A percentile compares a stretch with the other conserved stretches of the same genome.
Evolutionary conservation across 2,113 vertebrate species (phyloP).

Genomic region (Oncorhynchus gorbuscha): DNA sequence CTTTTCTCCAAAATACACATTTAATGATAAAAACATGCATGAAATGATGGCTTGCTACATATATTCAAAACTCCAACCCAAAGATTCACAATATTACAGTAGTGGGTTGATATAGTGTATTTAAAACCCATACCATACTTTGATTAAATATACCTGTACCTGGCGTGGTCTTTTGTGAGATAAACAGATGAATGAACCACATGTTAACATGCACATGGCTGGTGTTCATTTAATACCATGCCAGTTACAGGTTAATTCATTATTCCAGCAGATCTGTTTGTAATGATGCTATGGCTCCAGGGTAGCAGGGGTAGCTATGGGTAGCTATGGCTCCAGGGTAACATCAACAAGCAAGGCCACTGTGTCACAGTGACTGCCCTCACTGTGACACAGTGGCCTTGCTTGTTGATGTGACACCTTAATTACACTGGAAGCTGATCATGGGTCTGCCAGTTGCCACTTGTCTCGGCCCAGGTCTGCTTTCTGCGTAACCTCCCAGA

Average conservation of each 20-base stretch:
- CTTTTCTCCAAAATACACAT: too few species aligned
- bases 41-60: background rate
- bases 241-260: conserved; percentile 64
- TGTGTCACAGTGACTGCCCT: too few species aligned
- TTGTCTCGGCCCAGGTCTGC: conserved; percentile 40
- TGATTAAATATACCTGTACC: background rate
- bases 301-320: conserved; percentile 1
- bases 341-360: too few species aligned
- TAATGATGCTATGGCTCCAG: conserved; percentile 26
- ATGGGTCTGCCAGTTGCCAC: conserved; percentile 55
- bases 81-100: background rate
- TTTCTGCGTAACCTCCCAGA: conserved; percentile 4
- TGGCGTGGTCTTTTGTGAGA: background rate
- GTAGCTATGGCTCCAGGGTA: too few species aligned
- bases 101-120: background rate
- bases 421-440: conserved; percentile 76
- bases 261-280: conserved; percentile 54
- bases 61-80: too few species aligned
- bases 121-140: background rate
- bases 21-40: too few species aligned
- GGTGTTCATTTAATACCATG: conserved; percentile 10
- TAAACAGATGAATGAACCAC: background rate
- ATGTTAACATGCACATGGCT: background rate
- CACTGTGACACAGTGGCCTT: conserved; percentile 18
- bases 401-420: conserved; percentile 70